Evolutionary conservation across 1,140 invertebrate genomes (phyloP), one percentile per base, ranked within the genome.

Genomic region (Plutomurus gul): DNA sequence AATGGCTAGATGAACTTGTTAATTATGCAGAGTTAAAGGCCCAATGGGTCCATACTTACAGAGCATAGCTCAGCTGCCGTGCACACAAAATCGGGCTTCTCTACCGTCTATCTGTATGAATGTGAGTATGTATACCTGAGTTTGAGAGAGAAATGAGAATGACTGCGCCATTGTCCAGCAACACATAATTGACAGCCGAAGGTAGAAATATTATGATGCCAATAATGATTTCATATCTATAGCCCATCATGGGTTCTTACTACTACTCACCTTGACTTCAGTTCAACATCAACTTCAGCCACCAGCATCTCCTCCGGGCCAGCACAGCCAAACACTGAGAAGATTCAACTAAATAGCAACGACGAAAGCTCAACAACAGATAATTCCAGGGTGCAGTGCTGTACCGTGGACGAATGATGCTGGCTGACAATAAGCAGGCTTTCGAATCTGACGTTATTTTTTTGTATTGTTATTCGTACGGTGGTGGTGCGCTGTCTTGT

Each of bases 191-290:
- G 80, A 81, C 80, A 81, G 80, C 80, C 80, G 76, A 78, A 81
- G 80, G 76, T 81, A 81, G 72, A 81, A 81, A 81, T 81, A 81
- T 81, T 81, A 60, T 81, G 76, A 78, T 81, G 80, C 36, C 73
- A 78, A 75, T 79, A 79, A 79, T 74, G 65, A 78, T 72, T 74
- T 65, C 43, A 73, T 74, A 76, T 75, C 49, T 37, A 25, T 40
- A 36, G n/a, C 76, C 30, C 77, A 72, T 78, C 65, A 78, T 65
- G 77, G 46, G 37, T 40, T 73, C 56, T 65, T n/a, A 40, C 5
- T 6, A 30, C 60, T 30, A 25, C 11, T 11, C 27, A 76, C 75
- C 47, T 65, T 65, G 56, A 65, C 56, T 60, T 60, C 51, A 60
- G 25, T 65, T 27, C 10, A 36, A 27, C 27, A 7, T n/a, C 13